These are phyloP conservation scores for Oncorhynchus mykiss DNA, from an alignment of 2,113 vertebrate genomes.

Conservation along the genomic window DNA sequence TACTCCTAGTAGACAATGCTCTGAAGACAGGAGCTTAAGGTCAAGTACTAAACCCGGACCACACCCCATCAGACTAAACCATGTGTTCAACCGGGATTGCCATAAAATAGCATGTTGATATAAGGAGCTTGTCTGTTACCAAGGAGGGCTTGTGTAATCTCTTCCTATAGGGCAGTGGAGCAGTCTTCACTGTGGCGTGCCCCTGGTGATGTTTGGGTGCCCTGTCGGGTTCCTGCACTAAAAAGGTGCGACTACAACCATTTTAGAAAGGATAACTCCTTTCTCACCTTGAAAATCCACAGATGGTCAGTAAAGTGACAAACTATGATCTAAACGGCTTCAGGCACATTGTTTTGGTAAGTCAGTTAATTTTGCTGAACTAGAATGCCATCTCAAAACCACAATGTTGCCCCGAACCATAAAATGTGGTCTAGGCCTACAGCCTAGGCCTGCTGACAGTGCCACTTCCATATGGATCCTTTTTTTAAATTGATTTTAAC, in stretches of 20 bases:
- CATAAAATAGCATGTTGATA: not conserved
- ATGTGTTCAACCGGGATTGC: not conserved
- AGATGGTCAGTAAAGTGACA: not conserved
- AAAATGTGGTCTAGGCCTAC: not conserved
- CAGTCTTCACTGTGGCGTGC: too few species aligned
- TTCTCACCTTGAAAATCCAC: slow-evolving; percentile 3
- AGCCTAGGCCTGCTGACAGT: not conserved
- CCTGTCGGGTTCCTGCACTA: slow-evolving; percentile 12
- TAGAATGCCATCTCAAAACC: too few species aligned
- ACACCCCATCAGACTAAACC: slow-evolving; percentile 1
- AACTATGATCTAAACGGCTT: not conserved
- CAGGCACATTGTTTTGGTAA: too few species aligned
- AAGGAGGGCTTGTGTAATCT: not conserved
- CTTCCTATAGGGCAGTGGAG: too few species aligned
- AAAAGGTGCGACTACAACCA: slow-evolving; percentile 15
- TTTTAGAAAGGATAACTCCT: not conserved
- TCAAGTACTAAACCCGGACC: slow-evolving; percentile 1
- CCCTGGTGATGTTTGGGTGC: slow-evolving; percentile 33
- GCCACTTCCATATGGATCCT: too few species aligned
- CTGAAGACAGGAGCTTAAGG: slow-evolving; percentile 14
- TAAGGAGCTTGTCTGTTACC: slow-evolving; percentile 20
- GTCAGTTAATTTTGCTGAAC: too few species aligned
- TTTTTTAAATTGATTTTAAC: too few species aligned
- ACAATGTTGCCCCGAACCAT: not conserved
- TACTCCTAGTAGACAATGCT: slow-evolving; percentile 2